Evolutionary conservation across 2,113 vertebrate species (phyloP).

Genomic region (Camelus dromedarius): DNA sequence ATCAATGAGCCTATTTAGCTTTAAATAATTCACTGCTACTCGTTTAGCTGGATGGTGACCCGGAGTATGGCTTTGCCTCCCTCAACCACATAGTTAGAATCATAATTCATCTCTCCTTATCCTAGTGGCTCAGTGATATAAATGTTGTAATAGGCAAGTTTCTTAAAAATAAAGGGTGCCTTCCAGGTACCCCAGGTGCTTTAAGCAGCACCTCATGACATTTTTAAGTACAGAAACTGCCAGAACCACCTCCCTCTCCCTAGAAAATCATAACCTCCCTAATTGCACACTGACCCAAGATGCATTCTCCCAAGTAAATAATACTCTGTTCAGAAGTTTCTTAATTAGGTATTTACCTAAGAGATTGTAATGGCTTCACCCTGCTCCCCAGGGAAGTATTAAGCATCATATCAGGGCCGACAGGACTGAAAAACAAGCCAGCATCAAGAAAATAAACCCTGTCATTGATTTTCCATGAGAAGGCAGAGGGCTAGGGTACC

Average conservation of each 20-base stretch:
- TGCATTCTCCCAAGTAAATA: constrained; percentile 79
- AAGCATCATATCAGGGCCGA: constrained; percentile 50
- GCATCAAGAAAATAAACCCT: constrained; percentile 58
- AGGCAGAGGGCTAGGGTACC: background rate
- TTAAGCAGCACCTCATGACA: constrained; percentile 75
- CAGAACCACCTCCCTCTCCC: constrained; percentile 59
- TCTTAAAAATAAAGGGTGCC: constrained; percentile 60
- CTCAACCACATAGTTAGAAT: background rate
- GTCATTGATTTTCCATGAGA: constrained; percentile 35
- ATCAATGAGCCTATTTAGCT: background rate
- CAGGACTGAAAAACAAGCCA: constrained; percentile 76
- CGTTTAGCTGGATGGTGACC: background rate
- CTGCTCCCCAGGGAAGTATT: constrained; percentile 54
- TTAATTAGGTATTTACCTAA: constrained; percentile 80
- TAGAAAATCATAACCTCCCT: constrained; percentile 74
- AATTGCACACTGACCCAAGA: constrained; percentile 72
- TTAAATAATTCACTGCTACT: background rate
- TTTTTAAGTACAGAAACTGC: constrained; percentile 65
- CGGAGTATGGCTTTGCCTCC: background rate
- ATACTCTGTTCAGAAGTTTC: constrained; percentile 73
- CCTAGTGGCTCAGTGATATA: background rate
- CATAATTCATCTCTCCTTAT: background rate
- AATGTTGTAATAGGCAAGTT: background rate
- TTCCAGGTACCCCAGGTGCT: constrained; percentile 46
- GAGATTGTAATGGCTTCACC: constrained; percentile 62